Conservation (phyloP, 2,888 invertebrate species). For the Chloroclysta siterata region DNA sequence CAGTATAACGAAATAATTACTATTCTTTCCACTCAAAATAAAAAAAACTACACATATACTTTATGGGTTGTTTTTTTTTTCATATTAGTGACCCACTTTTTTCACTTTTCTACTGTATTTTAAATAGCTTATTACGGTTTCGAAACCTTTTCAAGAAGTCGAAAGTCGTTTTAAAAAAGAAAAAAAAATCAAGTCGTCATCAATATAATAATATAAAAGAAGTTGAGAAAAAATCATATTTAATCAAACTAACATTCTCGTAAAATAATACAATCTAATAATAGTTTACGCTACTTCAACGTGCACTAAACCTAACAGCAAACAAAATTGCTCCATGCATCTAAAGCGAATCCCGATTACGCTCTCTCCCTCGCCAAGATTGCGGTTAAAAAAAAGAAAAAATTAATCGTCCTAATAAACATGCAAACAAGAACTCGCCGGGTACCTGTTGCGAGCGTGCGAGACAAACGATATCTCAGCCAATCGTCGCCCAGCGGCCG, state of each 20-base stretch:
- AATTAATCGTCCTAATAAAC: constrained; percentile 84
- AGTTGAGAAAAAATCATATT: no score
- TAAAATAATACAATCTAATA: not conserved
- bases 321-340: constrained; percentile 47
- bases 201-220: no score
- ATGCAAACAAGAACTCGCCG: constrained; percentile 80
- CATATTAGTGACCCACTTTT: no score
- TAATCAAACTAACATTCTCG: not conserved
- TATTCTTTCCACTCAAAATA: no score
- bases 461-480: constrained; percentile 71
- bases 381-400: constrained; percentile 76
- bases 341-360: constrained; percentile 69
- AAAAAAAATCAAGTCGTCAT: no score
- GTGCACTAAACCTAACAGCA: constrained; percentile 13
- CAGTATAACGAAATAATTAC: no score
- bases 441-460: constrained; percentile 85
- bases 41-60: no score
- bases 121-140: no score
- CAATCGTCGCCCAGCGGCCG: constrained; percentile 76
- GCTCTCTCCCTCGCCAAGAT: constrained; percentile 66
- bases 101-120: no score
- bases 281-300: not conserved
- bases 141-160: no score
- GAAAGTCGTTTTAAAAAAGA: no score
- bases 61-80: no score